Percentiles rank a stretch among this genome's conserved stretches.
These are phyloP conservation scores for Mus musculus DNA, from an alignment of 2,113 vertebrate species.

Conservation along the genomic window GRCm39 chr9:97005501-97006000, in stretches of 20 bases:
- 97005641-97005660: background rate
- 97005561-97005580: background rate
- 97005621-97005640: background rate
- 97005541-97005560: background rate
- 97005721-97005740: no score
- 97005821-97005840: background rate
- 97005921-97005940: background rate
- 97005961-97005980: background rate
- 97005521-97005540: background rate
- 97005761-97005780: background rate
- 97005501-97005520: background rate
- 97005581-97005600: background rate
- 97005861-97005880: background rate
- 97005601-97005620: background rate
- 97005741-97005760: background rate
- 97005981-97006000: background rate
- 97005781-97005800: no score
- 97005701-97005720: background rate
- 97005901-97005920: background rate
- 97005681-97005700: background rate
- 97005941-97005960: background rate
- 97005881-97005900: background rate
- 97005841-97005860: background rate
- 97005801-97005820: background rate
- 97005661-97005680: background rate